These are phyloP conservation scores for Paraescarpia echinospica DNA, from an alignment of 1,140 invertebrate genomes.

Conservation along the genomic window DNA sequence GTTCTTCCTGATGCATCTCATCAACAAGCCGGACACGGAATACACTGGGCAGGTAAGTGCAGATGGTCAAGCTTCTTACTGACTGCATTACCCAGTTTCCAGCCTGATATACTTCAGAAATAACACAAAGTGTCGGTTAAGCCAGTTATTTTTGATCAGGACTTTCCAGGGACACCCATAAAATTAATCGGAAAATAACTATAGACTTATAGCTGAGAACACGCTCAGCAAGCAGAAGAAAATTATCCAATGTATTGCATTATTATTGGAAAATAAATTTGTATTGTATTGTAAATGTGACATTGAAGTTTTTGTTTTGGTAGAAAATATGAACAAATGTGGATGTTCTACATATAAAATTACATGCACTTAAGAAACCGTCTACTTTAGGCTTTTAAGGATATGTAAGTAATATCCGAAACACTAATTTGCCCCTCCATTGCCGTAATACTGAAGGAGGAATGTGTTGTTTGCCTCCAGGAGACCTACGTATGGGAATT, in stretches of 20 bases:
- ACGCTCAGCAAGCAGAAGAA: not conserved
- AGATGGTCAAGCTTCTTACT: not conserved
- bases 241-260: too few species aligned
- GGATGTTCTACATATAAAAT: too few species aligned
- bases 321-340: too few species aligned
- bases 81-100: not conserved
- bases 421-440: not conserved
- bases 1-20: conserved; percentile 99
- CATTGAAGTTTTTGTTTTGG: too few species aligned
- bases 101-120: not conserved
- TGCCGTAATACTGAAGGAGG: not conserved
- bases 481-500: conserved; percentile 99
- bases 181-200: not conserved
- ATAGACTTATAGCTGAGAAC: not conserved
- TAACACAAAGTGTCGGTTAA: too few species aligned
- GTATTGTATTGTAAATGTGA: too few species aligned
- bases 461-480: conserved; percentile 36
- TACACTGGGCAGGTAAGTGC: conserved; percentile 85
- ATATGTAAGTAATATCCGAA: too few species aligned
- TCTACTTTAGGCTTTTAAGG: too few species aligned
- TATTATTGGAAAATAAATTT: too few species aligned
- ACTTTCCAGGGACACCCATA: not conserved
- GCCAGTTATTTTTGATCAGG: not conserved
- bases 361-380: too few species aligned
- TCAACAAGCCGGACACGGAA: conserved; percentile 99